Conservation (phyloP, 1,140 invertebrate species). For the Lepidotrigona ventralis region DNA sequence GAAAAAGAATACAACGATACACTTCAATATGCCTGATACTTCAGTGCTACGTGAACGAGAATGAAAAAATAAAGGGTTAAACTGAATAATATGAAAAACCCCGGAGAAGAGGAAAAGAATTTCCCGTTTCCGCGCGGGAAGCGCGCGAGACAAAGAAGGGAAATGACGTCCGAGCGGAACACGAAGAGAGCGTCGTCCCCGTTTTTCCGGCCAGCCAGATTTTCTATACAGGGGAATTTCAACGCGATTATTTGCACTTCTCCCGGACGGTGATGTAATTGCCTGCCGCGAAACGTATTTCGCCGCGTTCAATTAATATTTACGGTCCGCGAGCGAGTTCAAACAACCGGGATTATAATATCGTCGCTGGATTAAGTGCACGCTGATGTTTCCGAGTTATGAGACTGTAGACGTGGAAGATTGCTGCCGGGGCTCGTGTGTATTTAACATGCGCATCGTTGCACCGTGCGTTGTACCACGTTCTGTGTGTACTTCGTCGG, state of each 20-base stretch:
- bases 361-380: slow-evolving; percentile 12
- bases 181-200: background rate
- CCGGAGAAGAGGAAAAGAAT: background rate
- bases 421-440: background rate
- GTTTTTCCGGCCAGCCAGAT: background rate
- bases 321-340: slow-evolving; percentile 19
- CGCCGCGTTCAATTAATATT: slow-evolving; percentile 21
- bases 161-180: background rate
- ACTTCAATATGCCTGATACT: no score
- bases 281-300: slow-evolving; percentile 16
- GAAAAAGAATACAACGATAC: no score
- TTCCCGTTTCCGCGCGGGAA: background rate
- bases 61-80: background rate
- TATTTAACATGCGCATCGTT: background rate
- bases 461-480: background rate
- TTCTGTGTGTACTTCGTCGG: background rate
- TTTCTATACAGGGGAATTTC: slow-evolving; percentile 1
- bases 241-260: slow-evolving; percentile 13
- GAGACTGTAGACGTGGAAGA: slow-evolving; percentile 6
- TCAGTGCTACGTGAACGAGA: background rate
- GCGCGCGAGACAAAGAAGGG: background rate
- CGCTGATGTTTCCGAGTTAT: slow-evolving; percentile 6
- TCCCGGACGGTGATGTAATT: slow-evolving; percentile 12
- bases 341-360: slow-evolving; percentile 21
- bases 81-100: background rate